A percentile compares a stretch with the other conserved stretches of the same genome.
phyloP scores from a whole-genome alignment of 2,888 invertebrate species.

The Pollenia amentaria region DNA sequence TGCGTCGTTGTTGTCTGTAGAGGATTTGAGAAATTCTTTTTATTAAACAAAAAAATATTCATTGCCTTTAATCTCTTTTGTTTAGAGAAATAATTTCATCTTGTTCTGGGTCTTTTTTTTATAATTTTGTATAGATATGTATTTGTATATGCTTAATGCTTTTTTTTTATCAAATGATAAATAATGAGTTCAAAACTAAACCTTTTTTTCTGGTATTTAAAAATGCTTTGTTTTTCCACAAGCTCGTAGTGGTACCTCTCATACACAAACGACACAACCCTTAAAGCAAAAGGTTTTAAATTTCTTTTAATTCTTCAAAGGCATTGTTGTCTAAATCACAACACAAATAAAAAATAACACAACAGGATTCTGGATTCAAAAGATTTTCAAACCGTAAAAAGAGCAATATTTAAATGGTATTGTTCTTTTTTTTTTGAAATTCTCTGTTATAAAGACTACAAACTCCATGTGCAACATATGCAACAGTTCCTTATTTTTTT shows the following conservation, averaged over 20 bases:
- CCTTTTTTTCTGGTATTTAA: slow-evolving; percentile 59
- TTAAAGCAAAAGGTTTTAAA: slow-evolving; percentile 72
- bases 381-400: slow-evolving; percentile 66
- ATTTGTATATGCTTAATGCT: slow-evolving; percentile 9
- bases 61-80: slow-evolving; percentile 71
- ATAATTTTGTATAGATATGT: slow-evolving; percentile 11
- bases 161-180: slow-evolving; percentile 71
- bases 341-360: slow-evolving; percentile 64
- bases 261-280: slow-evolving; percentile 66
- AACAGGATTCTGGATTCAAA: slow-evolving; percentile 67
- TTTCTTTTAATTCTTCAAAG: slow-evolving; percentile 68
- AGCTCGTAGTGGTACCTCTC: slow-evolving; percentile 38
- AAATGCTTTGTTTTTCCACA: slow-evolving; percentile 59
- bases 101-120: slow-evolving; percentile 46
- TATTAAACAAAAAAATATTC: slow-evolving; percentile 58
- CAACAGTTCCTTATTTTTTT: slow-evolving; percentile 60
- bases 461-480: slow-evolving; percentile 69
- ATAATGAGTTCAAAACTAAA: slow-evolving; percentile 69
- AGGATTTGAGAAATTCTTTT: slow-evolving; percentile 62
- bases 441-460: slow-evolving; percentile 41
- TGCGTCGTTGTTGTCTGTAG: slow-evolving; percentile 68
- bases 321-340: slow-evolving; percentile 71
- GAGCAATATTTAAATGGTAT: slow-evolving; percentile 72
- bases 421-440: slow-evolving; percentile 63
- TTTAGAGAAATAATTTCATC: slow-evolving; percentile 70